These are phyloP conservation scores for western clawed frog (Xenopus tropicalis) DNA, from an alignment of 2,113 vertebrate genomes.

Conservation along the genomic window UCB_Xtro_10.0 CM004445.2:146166501-146167000, in stretches of 20 bases:
- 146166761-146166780: neutral
- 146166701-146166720: neutral
- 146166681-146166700: neutral
- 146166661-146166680: neutral
- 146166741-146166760: neutral
- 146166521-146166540: too few relatives aligned
- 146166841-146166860: neutral
- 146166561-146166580: too few relatives aligned
- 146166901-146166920: slow-evolving; percentile 7
- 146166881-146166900: slow-evolving; percentile 1
- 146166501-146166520: too few relatives aligned
- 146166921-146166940: slow-evolving; percentile 25
- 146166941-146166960: slow-evolving; percentile 24
- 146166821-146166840: neutral
- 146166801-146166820: too few relatives aligned
- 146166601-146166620: too few relatives aligned
- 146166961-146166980: slow-evolving; percentile 22
- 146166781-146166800: neutral
- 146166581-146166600: too few relatives aligned
- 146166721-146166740: neutral
- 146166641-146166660: neutral
- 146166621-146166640: too few relatives aligned
- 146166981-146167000: neutral
- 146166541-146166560: too few relatives aligned
- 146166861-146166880: neutral